These are phyloP conservation scores for Orchestia grillus DNA, from an alignment of 1,140 invertebrate genomes.

Conservation along the genomic window DNA sequence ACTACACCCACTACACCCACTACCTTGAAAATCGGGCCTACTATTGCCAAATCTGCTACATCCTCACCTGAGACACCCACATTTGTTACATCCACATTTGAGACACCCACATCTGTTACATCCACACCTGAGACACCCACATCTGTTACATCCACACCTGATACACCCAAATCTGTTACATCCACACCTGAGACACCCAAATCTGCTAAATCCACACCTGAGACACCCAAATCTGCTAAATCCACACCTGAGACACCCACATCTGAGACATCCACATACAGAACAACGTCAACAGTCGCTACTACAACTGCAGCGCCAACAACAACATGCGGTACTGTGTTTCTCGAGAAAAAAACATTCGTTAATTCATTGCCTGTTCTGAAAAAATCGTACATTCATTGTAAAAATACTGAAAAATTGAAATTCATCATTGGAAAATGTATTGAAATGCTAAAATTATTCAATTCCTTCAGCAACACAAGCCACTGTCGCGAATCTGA, in stretches of 20 bases:
- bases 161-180: neutral
- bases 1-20: too few relatives aligned
- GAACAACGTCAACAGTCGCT: neutral
- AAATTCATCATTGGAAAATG: neutral
- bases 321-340: neutral
- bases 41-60: too few relatives aligned
- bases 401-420: neutral
- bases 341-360: neutral
- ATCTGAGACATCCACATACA: too few relatives aligned
- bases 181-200: neutral
- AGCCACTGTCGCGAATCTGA: neutral
- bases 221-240: too few relatives aligned
- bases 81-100: neutral
- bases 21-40: too few relatives aligned
- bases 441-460: neutral
- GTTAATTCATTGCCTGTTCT: neutral
- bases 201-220: neutral
- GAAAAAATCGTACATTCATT: neutral
- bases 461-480: neutral
- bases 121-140: neutral
- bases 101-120: too few relatives aligned
- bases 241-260: neutral
- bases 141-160: neutral
- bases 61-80: neutral
- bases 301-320: neutral